Base-by-base conservation (phyloP, 2,888 invertebrate species). In the Pseudoips prasinana region DNA sequence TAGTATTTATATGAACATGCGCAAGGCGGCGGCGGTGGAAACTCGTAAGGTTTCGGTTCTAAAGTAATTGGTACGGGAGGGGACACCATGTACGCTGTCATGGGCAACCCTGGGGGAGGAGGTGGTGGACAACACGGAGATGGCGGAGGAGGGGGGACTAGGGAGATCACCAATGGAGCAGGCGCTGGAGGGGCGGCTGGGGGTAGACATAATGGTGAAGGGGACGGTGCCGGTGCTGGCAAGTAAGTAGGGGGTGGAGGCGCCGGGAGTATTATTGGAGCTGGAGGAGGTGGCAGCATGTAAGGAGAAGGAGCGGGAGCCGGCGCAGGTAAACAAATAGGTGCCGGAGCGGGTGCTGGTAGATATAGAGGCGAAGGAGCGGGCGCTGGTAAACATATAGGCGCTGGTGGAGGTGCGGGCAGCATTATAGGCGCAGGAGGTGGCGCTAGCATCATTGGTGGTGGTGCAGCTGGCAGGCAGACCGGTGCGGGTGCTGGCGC, bases 51-150 rank as follows among this genome's bases (percentile, higher is more conserved):
- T 26, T 83, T 85, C 0, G 85, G 76, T 41, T 86, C 84, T 30
- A 87, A 51, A 1, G 76, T 64, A 2, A 81, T 66, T 0, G 87
- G 85, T 0, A 85, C 69, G 2, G 85, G 83, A 17, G 83, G 63
- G 4, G 78, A 60, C 0, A 86, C 65, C 69, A 84, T 70, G 43
- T 63, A 87, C 0, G 85, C 83, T 10, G 70, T 78, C 84, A 87
- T 84, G 0, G 86, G 79, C 1, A 79, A 44, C 0, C 79, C 73
- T 1, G 60, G 57, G 0, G 67, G 70, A 0, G 73, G 70, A 0
- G 69, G 59, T 1, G 68, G 65, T 2, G 58, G 25, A 0, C 27
- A 29, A 8, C 55, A 63, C 7, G 50, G 7, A 3, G 59, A 57
- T 0, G 62, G 48, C 0, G 72, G 63, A 0, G 77, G 67, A 0